A percentile compares a stretch with the other conserved stretches of the same genome.
These are phyloP conservation scores for Rhinella marina DNA, from an alignment of 2,797 vertebrate species.

Conservation along the genomic window DNA sequence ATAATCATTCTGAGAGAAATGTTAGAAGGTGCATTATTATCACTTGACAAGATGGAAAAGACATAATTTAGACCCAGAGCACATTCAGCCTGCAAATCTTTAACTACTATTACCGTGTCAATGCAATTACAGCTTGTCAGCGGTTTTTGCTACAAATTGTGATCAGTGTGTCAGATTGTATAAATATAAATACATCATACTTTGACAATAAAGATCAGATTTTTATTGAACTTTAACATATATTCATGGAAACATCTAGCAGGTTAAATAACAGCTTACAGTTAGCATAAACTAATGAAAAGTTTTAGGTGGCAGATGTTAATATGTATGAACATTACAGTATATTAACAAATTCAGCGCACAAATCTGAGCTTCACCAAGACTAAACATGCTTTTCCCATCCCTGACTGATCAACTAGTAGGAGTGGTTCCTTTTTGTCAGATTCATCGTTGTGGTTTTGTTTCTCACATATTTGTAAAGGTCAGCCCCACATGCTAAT, in stretches of 20 bases:
- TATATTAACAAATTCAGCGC: too few relatives aligned
- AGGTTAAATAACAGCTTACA: background rate
- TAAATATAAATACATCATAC: conserved; percentile 46
- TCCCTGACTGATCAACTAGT: too few relatives aligned
- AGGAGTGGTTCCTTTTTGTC: too few relatives aligned
- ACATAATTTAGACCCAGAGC: conserved; percentile 43
- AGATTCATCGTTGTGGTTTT: too few relatives aligned
- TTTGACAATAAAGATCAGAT: conserved; percentile 5
- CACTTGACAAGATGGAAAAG: conserved; percentile 31
- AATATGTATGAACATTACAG: background rate
- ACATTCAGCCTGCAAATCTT: conserved; percentile 48
- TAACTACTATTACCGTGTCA: conserved; percentile 45
- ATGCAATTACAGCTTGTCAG: conserved; percentile 54
- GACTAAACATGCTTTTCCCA: too few relatives aligned
- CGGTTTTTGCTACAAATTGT: conserved; percentile 17
- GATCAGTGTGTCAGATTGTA: conserved; percentile 38
- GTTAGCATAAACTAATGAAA: background rate
- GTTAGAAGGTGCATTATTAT: conserved; percentile 18
- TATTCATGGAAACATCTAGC: background rate
- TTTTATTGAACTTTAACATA: background rate
- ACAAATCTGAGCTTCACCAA: too few relatives aligned
- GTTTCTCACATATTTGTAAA: too few relatives aligned
- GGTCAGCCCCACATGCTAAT: too few relatives aligned
- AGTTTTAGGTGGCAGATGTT: background rate
- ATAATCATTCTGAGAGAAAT: conserved; percentile 26